Percentiles rank a stretch among this genome's conserved stretches.
Conservation (phyloP, 2,113 vertebrate species). For the Coptodon bakossiorum region DNA sequence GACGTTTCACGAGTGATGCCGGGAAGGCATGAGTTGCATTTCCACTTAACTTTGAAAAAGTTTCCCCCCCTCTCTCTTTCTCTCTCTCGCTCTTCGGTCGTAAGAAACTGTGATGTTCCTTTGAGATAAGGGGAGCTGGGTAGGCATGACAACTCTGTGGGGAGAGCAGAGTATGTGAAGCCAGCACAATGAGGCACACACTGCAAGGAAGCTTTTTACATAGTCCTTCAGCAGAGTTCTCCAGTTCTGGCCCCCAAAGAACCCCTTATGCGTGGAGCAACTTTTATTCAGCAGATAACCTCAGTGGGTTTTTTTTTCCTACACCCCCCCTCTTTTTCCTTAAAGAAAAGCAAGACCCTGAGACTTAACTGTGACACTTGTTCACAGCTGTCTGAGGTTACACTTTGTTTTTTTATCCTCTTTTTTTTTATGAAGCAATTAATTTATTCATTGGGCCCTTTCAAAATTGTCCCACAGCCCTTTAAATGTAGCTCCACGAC, state of each 20-base stretch:
- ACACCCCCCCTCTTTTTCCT: neutral
- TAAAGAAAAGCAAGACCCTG: neutral
- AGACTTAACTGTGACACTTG: neutral
- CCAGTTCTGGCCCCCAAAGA: slow-evolving; percentile 29
- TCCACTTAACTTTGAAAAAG: slow-evolving; percentile 50
- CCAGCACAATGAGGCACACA: slow-evolving; percentile 70
- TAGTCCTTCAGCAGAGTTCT: slow-evolving; percentile 46
- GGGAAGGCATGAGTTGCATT: slow-evolving; percentile 41
- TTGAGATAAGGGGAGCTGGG: slow-evolving; percentile 72
- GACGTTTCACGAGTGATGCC: slow-evolving; percentile 36
- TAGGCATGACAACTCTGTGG: slow-evolving; percentile 72
- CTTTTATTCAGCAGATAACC: slow-evolving; percentile 59
- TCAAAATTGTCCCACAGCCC: neutral
- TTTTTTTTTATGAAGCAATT: neutral
- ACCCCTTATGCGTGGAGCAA: slow-evolving; percentile 21
- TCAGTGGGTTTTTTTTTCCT: neutral
- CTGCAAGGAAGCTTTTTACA: slow-evolving; percentile 66
- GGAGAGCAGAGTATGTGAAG: slow-evolving; percentile 70
- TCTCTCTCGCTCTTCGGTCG: neutral
- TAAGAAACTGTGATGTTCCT: slow-evolving; percentile 71
- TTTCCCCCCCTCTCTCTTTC: neutral
- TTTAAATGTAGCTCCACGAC: neutral
- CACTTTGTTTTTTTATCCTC: neutral
- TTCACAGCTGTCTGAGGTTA: neutral
- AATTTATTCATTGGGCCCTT: neutral